Conservation (phyloP, 2,888 invertebrate species). For the Drosophila mulleri region DNA sequence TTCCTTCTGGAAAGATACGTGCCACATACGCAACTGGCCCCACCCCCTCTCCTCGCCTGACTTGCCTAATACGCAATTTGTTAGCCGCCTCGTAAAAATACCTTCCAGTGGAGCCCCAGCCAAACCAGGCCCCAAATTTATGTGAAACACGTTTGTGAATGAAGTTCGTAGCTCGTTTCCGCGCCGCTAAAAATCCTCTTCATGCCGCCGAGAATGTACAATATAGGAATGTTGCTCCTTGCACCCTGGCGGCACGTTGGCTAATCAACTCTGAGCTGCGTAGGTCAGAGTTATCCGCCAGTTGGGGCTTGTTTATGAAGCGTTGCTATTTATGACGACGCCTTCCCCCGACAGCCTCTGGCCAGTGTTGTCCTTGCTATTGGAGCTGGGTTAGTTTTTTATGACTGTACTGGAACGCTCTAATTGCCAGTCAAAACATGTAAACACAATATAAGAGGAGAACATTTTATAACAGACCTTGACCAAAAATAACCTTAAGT, state of each 20-base stretch:
- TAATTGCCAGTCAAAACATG: constrained; percentile 22
- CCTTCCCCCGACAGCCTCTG: not conserved
- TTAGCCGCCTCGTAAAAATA: constrained; percentile 47
- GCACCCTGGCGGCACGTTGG: constrained; percentile 24
- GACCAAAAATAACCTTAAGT: constrained; percentile 3
- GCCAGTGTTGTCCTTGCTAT: constrained; percentile 5
- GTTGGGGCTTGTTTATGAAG: constrained; percentile 38
- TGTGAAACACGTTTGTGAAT: constrained; percentile 67
- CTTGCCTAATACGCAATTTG: constrained; percentile 47
- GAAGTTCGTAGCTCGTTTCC: constrained; percentile 48
- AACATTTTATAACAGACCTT: constrained; percentile 4
- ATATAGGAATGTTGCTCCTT: constrained; percentile 14
- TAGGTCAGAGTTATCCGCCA: constrained; percentile 40
- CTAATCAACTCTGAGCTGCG: constrained; percentile 39
- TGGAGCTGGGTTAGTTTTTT: constrained; percentile 9
- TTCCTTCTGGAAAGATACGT: constrained; percentile 6
- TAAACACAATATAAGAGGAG: not conserved
- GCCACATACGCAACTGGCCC: constrained; percentile 12
- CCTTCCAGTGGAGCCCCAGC: constrained; percentile 43
- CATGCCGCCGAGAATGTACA: constrained; percentile 16
- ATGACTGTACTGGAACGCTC: constrained; percentile 42
- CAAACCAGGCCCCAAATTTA: constrained; percentile 9
- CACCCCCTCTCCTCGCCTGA: no score
- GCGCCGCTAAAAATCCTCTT: constrained; percentile 24
- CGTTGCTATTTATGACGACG: constrained; percentile 32